Evolutionary conservation across 1,140 invertebrate genomes (phyloP), one percentile per base, ranked within the genome.

Genomic region (Drosophila pseudoananassae): DNA sequence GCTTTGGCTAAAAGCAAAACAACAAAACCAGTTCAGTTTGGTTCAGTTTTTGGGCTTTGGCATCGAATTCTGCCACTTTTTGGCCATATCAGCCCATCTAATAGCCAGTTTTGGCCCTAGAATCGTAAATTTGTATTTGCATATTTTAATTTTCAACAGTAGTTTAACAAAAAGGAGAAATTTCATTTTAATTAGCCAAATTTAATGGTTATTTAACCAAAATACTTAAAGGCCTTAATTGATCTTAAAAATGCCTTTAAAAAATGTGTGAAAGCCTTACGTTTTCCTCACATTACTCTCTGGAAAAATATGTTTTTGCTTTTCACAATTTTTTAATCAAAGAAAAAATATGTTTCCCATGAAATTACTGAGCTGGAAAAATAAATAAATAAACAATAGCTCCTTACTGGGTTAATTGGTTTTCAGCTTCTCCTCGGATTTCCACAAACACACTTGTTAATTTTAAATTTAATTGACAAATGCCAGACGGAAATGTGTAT

Each of bases 21-120:
- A 29, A 59, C 38, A 60, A 69, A 85, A 81, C 78, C 81, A 81
- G 81, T 85, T 85, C 82, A 69, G 51, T 63, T 73, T 49, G 59
- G 56, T 59, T 80, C 23, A 47, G 23, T 40, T 61, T 64, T 51
- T 63, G 60, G 38, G 49, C 38, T 49, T 72, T 61, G 49, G 27
- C 70, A 63, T 73, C 66, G 50, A 72, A 72, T 60, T 43, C 50
- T 53, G 56, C 57, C 50, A 61, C 31, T 73, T 73, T 36, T 73
- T 45, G 50, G 70, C 50, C 23, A 55, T 69, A 69, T 47, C 63
- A 38, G 64, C 63, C 63, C 65, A 68, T 69, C 66, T 56, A 69
- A 10, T 29, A 17, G 5, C 31, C 15, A 12, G 64, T 65, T 69
- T 17, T 8, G n/a, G 36, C 49, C 50, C 58, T 47, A 57, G 55